Evolutionary conservation across 2,113 vertebrate species (phyloP), one percentile per base, ranked within the genome.

Genomic region (Melospiza melodia): DNA sequence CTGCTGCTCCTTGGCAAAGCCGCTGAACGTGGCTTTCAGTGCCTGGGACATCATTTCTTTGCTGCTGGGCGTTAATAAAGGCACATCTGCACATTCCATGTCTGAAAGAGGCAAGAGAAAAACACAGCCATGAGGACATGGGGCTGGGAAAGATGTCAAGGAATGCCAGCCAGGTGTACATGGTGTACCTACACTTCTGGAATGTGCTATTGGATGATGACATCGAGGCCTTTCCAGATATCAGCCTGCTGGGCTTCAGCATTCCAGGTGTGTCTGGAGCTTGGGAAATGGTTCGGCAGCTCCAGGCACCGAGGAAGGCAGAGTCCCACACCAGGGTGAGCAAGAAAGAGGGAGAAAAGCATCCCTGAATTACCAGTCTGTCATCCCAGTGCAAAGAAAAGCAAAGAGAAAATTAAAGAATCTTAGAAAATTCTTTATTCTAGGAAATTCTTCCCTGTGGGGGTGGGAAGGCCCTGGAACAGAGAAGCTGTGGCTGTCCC

Each of bases 1-100:
- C 90, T 99, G 99, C 76, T 99, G 99, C 66, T 99, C 99, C 97
- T 99, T 99, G 28, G 99, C 98, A 51, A 99, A 99, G 90, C 99
- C 99, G 3, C 99, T 99, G 97, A 99, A 99, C 4, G 99, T 99
- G 95, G 99, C 99, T 95, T 99, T 99, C 96, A 99, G 67, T 4
- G 99, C 99, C 97, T 99, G 99, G 77, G 99, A 99, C 99, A 99
- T 99, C 99, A 99, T 99, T 96, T 99, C 99, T 97, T 99, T 99
- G 97, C 99, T 99, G 97, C 99, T 99, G 65, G 99, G 99, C 43
- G 99, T 99, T 92, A 99, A 96, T 41, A 99, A 97, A 23, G 99
- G 99, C 62, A 99, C 99, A 80, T 99, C 99, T 0, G 99, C 99
- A 94, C 99, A 99, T 97, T 99, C 99, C 95, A 99, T 99, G 96